phyloP scores from a whole-genome alignment of 2,797 vertebrate genomes.

The Clamator glandarius region DNA sequence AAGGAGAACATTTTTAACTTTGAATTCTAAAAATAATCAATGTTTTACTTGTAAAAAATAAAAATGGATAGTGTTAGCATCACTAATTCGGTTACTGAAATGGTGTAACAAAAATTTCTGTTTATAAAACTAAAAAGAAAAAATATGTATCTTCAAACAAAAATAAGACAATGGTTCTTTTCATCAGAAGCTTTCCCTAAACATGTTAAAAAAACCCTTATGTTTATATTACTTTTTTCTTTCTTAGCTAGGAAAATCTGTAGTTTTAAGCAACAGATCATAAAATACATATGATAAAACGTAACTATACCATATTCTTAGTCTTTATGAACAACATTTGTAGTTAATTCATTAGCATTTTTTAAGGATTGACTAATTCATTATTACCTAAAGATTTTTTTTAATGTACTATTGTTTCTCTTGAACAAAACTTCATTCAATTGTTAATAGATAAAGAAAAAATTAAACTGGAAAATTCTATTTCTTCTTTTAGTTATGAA shows the following conservation, averaged over 20 bases:
- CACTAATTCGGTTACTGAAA: background rate
- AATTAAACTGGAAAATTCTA: background rate
- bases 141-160: background rate
- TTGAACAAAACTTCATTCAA: background rate
- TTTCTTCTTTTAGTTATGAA: background rate
- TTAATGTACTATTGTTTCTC: background rate
- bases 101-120: background rate
- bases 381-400: background rate
- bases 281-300: background rate
- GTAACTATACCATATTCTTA: background rate
- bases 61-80: background rate
- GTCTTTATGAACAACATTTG: background rate
- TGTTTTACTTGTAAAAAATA: background rate
- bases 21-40: background rate
- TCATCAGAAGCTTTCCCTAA: background rate
- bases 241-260: background rate
- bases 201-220: accelerated
- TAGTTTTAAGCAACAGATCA: background rate
- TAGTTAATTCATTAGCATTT: background rate
- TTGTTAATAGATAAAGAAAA: background rate
- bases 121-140: background rate
- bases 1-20: background rate
- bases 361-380: background rate
- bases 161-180: background rate
- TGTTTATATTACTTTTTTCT: background rate